phyloP scores from a whole-genome alignment of 2,113 vertebrate genomes.

The Cepphus grylle region DNA sequence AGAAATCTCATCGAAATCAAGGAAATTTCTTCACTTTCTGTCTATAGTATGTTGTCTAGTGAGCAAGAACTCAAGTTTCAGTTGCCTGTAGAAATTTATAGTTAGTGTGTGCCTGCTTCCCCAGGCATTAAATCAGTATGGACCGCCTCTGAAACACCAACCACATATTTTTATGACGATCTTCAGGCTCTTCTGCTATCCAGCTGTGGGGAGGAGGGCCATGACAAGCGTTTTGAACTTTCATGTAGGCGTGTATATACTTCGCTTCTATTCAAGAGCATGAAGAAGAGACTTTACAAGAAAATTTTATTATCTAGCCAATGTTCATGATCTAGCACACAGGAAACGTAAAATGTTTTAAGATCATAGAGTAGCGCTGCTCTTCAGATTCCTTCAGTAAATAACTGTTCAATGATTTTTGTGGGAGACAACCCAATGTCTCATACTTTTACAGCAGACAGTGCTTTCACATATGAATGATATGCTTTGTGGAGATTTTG shows the following conservation, averaged over 20 bases:
- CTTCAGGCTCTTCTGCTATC: not conserved
- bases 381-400: not conserved
- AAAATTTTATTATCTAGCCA: not conserved
- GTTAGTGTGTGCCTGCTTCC: not conserved
- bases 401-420: not conserved
- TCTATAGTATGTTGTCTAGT: not conserved
- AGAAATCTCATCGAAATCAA: not conserved
- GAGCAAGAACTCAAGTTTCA: not conserved
- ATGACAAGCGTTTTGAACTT: not conserved
- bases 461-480: not conserved
- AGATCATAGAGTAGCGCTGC: not conserved
- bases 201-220: not conserved
- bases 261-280: not conserved
- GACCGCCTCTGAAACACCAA: not conserved
- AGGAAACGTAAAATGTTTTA: not conserved
- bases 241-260: not conserved
- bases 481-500: not conserved
- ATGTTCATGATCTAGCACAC: not conserved
- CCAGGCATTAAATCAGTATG: not conserved
- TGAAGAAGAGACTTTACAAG: not conserved
- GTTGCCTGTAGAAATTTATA: not conserved
- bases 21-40: not conserved
- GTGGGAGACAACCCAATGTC: not conserved
- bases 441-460: not conserved
- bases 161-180: not conserved